Conservation (phyloP, 2,797 vertebrate genomes). For the Myotis pilosus region DNA sequence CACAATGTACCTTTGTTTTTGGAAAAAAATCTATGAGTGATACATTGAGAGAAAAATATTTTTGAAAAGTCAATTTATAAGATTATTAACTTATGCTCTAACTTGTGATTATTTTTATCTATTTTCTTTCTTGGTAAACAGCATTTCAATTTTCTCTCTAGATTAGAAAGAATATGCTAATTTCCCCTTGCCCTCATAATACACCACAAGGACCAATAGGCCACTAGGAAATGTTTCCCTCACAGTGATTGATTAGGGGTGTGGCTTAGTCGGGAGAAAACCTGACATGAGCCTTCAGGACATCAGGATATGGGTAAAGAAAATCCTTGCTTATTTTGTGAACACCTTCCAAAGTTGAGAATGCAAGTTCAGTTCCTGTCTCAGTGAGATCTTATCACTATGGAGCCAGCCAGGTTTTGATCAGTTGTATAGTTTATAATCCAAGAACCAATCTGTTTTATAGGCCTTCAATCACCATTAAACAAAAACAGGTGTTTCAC, state of each 20-base stretch:
- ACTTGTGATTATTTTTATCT: not conserved
- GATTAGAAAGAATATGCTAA: not conserved
- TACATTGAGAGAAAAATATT: not conserved
- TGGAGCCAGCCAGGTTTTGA: not conserved
- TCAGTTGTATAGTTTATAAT: slow-evolving; percentile 1
- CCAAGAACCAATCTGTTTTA: not conserved
- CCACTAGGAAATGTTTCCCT: not conserved
- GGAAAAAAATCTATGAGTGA: not conserved
- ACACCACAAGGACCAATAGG: not conserved
- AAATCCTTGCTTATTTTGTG: not conserved
- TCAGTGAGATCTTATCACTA: not conserved
- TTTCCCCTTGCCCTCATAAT: not conserved
- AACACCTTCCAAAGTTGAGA: not conserved
- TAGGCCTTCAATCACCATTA: not conserved
- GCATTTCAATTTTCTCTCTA: not conserved
- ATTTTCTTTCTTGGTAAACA: not conserved
- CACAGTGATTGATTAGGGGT: not conserved
- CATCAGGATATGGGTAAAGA: not conserved
- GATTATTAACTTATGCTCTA: not conserved
- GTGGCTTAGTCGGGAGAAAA: not conserved
- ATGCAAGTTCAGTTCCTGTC: not conserved
- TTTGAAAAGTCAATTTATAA: not conserved
- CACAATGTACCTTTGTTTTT: not conserved
- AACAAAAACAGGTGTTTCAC: not conserved
- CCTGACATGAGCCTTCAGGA: not conserved